A percentile compares a stretch with the other conserved stretches of the same genome.
Conservation (phyloP, 1,140 invertebrate species). For the Elysia chlorotica region DNA sequence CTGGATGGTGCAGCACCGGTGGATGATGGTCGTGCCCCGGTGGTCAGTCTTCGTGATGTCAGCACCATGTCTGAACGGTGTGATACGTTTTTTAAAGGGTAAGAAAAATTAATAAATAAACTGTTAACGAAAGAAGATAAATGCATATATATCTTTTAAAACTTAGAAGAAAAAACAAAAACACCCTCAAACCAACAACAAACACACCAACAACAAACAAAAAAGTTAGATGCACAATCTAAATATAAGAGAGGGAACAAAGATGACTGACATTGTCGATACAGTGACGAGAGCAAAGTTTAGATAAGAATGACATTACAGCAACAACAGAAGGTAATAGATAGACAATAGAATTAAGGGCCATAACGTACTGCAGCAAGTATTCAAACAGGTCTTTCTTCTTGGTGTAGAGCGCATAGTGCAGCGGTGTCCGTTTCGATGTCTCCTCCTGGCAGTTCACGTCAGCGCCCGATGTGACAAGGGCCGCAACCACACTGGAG, state of each 20-base stretch:
- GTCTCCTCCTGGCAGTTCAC: slow-evolving; percentile 33
- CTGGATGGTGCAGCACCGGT: slow-evolving; percentile 41
- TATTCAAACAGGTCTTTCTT: slow-evolving; percentile 28
- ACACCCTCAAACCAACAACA: too few species aligned
- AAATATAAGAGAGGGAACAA: too few species aligned
- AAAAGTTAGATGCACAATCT: too few species aligned
- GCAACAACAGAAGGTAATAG: too few species aligned
- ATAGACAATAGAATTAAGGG: too few species aligned
- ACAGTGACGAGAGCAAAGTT: too few species aligned
- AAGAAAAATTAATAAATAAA: neutral
- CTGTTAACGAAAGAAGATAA: neutral
- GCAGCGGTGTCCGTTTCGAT: slow-evolving; percentile 33
- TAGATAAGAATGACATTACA: too few species aligned
- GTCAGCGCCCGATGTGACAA: slow-evolving; percentile 33
- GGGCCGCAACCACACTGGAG: slow-evolving; percentile 23
- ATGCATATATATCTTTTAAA: neutral
- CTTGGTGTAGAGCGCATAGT: slow-evolving; percentile 37
- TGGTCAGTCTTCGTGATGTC: slow-evolving; percentile 39
- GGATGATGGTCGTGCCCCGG: slow-evolving; percentile 40
- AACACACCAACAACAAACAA: too few species aligned
- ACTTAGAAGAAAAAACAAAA: too few species aligned
- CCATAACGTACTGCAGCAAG: slow-evolving; percentile 36
- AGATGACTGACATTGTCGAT: too few species aligned
- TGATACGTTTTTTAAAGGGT: neutral
- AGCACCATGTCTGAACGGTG: slow-evolving; percentile 38